Conservation (phyloP, 2,797 vertebrate genomes). For the Sebastes vulpes region DNA sequence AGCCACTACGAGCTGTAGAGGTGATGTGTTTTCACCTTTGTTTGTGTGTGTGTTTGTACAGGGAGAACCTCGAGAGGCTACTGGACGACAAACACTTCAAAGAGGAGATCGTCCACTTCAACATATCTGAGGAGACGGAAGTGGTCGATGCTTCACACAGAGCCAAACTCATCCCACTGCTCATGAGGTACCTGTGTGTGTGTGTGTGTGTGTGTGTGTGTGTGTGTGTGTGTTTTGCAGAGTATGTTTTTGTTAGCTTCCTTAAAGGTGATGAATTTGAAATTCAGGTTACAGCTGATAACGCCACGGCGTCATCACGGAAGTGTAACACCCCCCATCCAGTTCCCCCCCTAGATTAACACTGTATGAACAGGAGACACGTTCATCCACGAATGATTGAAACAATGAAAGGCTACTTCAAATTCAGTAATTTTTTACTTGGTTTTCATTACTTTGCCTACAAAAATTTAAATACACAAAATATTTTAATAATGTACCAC, state of each 20-base stretch:
- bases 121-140: slow-evolving; percentile 91
- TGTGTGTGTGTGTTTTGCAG: not conserved
- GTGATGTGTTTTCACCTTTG: not conserved
- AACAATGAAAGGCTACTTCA: not conserved
- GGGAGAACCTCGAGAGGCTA: slow-evolving; percentile 93
- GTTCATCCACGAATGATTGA: not conserved
- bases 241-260: not conserved
- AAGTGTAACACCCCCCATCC: no score
- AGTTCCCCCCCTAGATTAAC: no score
- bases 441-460: not conserved
- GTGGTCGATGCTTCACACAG: slow-evolving; percentile 91
- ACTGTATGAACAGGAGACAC: no score
- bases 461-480: not conserved
- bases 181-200: slow-evolving; percentile 93
- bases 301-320: fast-evolving
- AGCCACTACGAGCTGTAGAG: not conserved
- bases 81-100: slow-evolving; percentile 96
- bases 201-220: slow-evolving; percentile 45
- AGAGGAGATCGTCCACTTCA: slow-evolving; percentile 97
- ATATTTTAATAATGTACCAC: no score
- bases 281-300: no score
- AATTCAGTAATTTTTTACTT: no score
- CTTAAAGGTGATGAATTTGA: not conserved
- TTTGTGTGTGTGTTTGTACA: slow-evolving; percentile 60
- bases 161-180: slow-evolving; percentile 89